A percentile compares a stretch with the other conserved stretches of the same genome.
Evolutionary conservation across 2,113 vertebrate genomes (phyloP).

Genomic region (Eulacestoma nigropectus): DNA sequence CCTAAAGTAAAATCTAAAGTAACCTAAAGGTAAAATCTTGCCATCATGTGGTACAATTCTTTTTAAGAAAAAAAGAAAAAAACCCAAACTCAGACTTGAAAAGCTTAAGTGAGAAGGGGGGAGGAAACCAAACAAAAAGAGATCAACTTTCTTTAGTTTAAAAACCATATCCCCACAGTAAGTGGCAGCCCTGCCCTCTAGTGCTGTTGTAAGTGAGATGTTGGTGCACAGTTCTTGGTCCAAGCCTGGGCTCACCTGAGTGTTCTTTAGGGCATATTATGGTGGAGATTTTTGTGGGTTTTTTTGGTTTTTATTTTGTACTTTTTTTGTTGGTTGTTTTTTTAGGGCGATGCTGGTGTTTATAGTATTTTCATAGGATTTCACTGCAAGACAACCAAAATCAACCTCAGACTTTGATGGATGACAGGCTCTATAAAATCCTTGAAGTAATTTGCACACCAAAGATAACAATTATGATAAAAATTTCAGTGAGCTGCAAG

Average conservation of each 20-base stretch:
- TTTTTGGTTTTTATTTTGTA: not conserved
- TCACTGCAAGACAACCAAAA: not conserved
- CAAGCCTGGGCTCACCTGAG: not conserved
- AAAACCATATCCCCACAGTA: accelerated
- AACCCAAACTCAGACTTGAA: not conserved
- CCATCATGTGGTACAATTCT: no score
- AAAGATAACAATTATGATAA: not conserved
- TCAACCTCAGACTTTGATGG: not conserved
- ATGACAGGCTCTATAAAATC: not conserved
- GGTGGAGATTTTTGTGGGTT: not conserved
- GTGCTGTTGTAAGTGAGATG: not conserved
- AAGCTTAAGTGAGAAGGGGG: not conserved
- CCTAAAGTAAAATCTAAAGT: not conserved
- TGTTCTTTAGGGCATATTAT: not conserved
- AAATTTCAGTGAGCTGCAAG: not conserved
- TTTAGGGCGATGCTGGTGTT: accelerated
- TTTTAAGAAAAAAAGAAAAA: not conserved
- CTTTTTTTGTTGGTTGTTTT: not conserved
- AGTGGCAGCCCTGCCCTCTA: conserved; percentile 29
- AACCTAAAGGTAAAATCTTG: not conserved
- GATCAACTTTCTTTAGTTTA: not conserved
- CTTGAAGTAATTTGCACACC: not conserved
- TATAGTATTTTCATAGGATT: not conserved
- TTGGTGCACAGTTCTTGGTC: not conserved
- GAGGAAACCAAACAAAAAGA: not conserved